Evolutionary conservation across 2,888 invertebrate genomes (phyloP).

Genomic region (Athrips mouffetella): DNA sequence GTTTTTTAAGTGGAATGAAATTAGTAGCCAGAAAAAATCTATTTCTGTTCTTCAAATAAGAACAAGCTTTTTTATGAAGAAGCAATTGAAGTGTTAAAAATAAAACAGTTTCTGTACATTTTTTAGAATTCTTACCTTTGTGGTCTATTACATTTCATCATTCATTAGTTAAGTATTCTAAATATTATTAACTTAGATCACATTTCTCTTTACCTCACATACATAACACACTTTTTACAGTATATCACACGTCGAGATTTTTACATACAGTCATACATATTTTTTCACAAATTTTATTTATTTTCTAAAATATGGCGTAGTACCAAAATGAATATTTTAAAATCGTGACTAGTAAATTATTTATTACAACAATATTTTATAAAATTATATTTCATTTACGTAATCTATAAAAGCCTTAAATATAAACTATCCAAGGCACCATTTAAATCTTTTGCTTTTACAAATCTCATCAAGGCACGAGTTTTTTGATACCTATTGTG

Average conservation of each 20-base stretch:
- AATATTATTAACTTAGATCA: conserved; percentile 59
- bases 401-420: conserved; percentile 32
- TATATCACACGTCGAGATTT: conserved; percentile 58
- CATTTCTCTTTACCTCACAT: conserved; percentile 55
- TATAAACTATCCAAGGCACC: conserved; percentile 51
- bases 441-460: conserved; percentile 29
- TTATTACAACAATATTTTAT: conserved; percentile 30
- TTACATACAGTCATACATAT: conserved; percentile 25
- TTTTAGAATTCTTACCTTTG: no score
- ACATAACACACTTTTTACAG: conserved; percentile 46
- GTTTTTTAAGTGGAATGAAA: no score
- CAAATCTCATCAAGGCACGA: conserved; percentile 28
- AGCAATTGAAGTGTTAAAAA: no score
- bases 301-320: conserved; percentile 44
- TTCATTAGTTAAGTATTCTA: conserved; percentile 31
- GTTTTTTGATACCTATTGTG: conserved; percentile 10
- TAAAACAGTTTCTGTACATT: no score
- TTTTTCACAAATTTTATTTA: conserved; percentile 29
- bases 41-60: no score
- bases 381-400: conserved; percentile 24
- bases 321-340: conserved; percentile 37
- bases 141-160: no score
- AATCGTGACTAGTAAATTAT: conserved; percentile 30
- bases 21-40: no score
- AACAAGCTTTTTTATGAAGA: no score